phyloP scores from a whole-genome alignment of 2,113 vertebrate species.

The Melanerpes formicivorus region DNA sequence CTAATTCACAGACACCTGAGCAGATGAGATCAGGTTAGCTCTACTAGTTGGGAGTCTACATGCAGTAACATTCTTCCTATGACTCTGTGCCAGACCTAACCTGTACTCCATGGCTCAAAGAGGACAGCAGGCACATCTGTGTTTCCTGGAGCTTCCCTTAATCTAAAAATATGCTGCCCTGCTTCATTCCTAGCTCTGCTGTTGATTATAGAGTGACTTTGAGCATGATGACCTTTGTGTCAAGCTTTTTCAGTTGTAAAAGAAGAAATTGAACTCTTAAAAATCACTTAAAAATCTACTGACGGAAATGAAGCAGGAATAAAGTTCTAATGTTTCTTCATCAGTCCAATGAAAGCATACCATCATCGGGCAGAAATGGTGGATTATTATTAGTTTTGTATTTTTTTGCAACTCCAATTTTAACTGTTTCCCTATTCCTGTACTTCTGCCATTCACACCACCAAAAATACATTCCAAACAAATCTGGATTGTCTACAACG shows the following conservation, averaged over 20 bases:
- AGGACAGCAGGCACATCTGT: neutral
- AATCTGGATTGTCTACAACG: neutral
- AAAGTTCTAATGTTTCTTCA: neutral
- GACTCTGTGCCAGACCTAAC: neutral
- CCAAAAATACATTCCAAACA: neutral
- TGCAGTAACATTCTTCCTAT: neutral
- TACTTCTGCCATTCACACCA: neutral
- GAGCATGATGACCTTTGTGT: neutral
- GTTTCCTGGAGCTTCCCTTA: neutral
- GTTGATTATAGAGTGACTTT: neutral
- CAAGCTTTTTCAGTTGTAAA: neutral
- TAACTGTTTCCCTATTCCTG: neutral
- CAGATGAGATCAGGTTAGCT: neutral
- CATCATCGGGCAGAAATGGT: neutral
- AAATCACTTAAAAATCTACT: neutral
- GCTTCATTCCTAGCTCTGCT: neutral
- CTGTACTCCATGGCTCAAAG: neutral
- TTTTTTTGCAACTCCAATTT: neutral
- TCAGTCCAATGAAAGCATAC: neutral
- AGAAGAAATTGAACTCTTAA: neutral
- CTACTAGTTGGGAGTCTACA: neutral
- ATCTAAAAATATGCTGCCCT: neutral
- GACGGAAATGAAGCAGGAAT: neutral
- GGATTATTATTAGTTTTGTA: neutral
- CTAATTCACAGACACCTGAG: neutral